These are phyloP conservation scores for Ectemnius cavifrons DNA, from an alignment of 2,888 invertebrate species.

Conservation along the genomic window DNA sequence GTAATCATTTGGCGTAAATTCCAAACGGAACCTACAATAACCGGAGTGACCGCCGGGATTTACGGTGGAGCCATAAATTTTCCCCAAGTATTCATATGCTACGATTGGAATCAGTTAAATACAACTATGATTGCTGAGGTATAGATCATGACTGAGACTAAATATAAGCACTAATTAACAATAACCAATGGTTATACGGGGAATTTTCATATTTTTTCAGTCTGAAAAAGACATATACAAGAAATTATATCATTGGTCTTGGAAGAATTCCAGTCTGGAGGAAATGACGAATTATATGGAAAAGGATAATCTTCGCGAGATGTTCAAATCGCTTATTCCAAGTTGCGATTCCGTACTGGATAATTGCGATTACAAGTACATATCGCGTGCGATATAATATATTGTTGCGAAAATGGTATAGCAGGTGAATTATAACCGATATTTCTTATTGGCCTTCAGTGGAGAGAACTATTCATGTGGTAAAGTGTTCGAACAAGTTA, in stretches of 20 bases:
- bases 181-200: too few relatives aligned
- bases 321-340: conserved; percentile 35
- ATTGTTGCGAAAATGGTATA: too few relatives aligned
- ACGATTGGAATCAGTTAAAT: conserved; percentile 51
- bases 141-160: too few relatives aligned
- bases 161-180: too few relatives aligned
- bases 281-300: neutral
- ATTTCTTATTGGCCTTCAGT: conserved; percentile 17
- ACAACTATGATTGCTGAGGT: too few relatives aligned
- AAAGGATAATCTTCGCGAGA: conserved; percentile 19
- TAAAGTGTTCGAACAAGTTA: conserved; percentile 35
- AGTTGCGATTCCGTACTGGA: conserved; percentile 44
- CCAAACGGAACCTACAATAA: conserved; percentile 90
- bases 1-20: conserved; percentile 90
- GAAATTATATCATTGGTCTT: conserved; percentile 38
- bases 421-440: neutral
- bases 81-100: conserved; percentile 61
- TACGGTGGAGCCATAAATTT: conserved; percentile 40
- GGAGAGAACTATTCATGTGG: conserved; percentile 20
- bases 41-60: conserved; percentile 80
- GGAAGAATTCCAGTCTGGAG: neutral
- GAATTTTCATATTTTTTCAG: conserved; percentile 11
- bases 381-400: too few relatives aligned
- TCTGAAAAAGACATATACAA: conserved; percentile 13
- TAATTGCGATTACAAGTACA: conserved; percentile 51